Evolutionary conservation across 2,888 invertebrate genomes (phyloP), one percentile per base, ranked within the genome.

Genomic region (Oxystoma pomonae): DNA sequence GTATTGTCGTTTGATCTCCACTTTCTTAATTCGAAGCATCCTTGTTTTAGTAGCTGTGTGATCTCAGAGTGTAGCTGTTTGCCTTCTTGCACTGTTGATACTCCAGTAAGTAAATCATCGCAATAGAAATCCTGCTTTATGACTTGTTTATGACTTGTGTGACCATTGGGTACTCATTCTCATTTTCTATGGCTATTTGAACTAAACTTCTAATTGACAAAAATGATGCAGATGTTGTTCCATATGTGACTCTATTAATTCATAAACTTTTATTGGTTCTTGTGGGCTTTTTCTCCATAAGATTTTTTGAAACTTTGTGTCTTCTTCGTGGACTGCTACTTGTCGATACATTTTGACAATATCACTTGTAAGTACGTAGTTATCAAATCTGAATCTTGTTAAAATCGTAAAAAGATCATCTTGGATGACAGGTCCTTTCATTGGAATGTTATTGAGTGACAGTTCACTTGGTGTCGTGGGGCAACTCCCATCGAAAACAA

Each of bases 21-120:
- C 17, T 61, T 60, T 1, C 16, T 20, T 21, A 61, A 58, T 20
- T 60, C 20, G 49, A 61, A 61, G 1, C 61, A 16, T 7, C 61
- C 58, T 18, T 7, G 16, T 2, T 17, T 19, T 21, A 61, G 49
- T 7, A 20, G 12, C 1, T 1, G 12, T 19, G 18, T 35, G 3
- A 61, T 1, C 1, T 61, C 16, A 1, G 21, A 19, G 1, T 50
- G 5, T 1, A 61, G 9, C 12, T 58, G 17, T 20, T 1, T 58
- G 5, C 49, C 61, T 7, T 1, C 18, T 19, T 20, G 57, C 16
- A 58, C 19, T 1, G 58, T 61, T 5, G 57, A 16, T n/a, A 35
- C n/a, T 9, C 61, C 61, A 16, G 57, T 58, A n/a, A 61, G 19
- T 16, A 61, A 16, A 60, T 61, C 61, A 19, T 60, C 61, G 9